Percentiles rank a stretch among this genome's conserved stretches.
Conservation (phyloP, 1,140 invertebrate genomes). For the Cydia pomonella region DNA sequence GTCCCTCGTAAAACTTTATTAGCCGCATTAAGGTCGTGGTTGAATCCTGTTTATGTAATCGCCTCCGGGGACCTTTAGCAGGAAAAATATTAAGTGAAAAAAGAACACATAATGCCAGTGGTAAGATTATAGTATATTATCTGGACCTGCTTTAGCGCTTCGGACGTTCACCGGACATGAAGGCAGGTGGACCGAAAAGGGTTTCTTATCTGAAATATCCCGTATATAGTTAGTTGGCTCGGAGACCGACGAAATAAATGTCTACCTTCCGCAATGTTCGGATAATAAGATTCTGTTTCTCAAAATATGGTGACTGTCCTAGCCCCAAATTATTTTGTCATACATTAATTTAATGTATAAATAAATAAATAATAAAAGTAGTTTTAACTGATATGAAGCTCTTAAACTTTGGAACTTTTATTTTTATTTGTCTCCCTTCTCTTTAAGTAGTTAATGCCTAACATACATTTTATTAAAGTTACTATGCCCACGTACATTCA, state of each 20-base stretch:
- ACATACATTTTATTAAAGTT: too few species aligned
- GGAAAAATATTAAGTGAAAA: conserved; percentile 78
- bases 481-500: too few species aligned
- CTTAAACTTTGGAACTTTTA: conserved; percentile 8
- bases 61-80: conserved; percentile 73
- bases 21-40: conserved; percentile 79
- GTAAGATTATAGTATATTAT: conserved; percentile 53
- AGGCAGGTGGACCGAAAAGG: conserved; percentile 31
- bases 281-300: conserved; percentile 23
- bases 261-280: conserved; percentile 14
- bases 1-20: conserved; percentile 79
- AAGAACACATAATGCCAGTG: conserved; percentile 64
- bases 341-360: background rate
- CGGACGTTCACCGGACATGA: conserved; percentile 17
- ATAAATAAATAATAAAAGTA: background rate
- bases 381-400: background rate
- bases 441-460: too few species aligned
- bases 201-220: conserved; percentile 32
- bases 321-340: background rate
- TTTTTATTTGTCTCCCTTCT: too few species aligned
- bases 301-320: background rate
- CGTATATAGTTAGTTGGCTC: background rate
- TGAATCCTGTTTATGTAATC: conserved; percentile 80
- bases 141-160: conserved; percentile 24
- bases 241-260: conserved; percentile 10